phyloP scores from a whole-genome alignment of 2,113 vertebrate species.

The Morone chrysops region DNA sequence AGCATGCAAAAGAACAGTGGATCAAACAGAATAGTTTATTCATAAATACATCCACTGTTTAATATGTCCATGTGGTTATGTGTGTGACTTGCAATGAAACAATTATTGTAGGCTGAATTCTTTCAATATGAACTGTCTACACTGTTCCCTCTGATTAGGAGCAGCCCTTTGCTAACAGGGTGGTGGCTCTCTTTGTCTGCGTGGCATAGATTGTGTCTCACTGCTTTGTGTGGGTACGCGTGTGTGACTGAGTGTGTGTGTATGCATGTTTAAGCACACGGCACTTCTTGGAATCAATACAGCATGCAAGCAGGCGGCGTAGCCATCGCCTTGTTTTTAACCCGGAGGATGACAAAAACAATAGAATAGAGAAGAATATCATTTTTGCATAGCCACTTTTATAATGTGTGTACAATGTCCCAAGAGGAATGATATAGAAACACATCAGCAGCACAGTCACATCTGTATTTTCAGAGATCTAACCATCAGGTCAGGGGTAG shows the following conservation, averaged over 20 bases:
- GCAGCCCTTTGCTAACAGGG: slow-evolving; percentile 29
- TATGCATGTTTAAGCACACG: neutral
- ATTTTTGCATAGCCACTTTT: neutral
- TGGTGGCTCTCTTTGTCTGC: slow-evolving; percentile 64
- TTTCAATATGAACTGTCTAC: neutral
- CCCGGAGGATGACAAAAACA: neutral
- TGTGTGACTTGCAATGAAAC: neutral
- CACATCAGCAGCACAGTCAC: neutral
- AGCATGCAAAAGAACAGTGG: neutral
- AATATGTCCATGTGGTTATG: neutral
- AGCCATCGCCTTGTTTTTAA: slow-evolving; percentile 1
- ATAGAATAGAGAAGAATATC: neutral
- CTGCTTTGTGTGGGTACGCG: slow-evolving; percentile 19
- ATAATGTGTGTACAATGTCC: neutral
- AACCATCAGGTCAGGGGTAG: slow-evolving; percentile 14
- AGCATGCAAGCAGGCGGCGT: neutral
- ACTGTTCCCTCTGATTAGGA: neutral
- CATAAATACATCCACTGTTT: neutral
- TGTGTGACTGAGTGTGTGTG: neutral
- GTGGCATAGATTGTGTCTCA: slow-evolving; percentile 27
- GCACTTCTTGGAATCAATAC: slow-evolving; percentile 3
- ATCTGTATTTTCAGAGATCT: slow-evolving; percentile 11
- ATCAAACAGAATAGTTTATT: neutral
- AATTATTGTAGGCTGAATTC: neutral
- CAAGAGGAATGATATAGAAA: neutral